Evolutionary conservation across 2,113 vertebrate species (phyloP).

Genomic region (Bos indicus): DNA sequence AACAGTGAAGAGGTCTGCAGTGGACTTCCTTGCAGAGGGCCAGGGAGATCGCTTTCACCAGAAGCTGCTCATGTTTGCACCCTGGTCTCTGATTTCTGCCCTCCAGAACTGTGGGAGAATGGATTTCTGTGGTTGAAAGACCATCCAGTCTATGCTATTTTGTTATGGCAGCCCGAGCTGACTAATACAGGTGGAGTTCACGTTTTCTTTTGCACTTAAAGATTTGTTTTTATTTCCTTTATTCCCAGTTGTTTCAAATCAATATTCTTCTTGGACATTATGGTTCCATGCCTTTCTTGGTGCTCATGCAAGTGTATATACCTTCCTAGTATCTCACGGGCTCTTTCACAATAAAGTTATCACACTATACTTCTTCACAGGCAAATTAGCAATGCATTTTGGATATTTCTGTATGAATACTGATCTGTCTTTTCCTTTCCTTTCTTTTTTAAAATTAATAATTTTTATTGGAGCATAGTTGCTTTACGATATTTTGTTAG

Average conservation of each 20-base stretch:
- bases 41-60: background rate
- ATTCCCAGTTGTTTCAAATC: background rate
- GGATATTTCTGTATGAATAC: background rate
- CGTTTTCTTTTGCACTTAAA: background rate
- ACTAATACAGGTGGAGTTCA: background rate
- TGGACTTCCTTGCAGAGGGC: background rate
- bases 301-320: background rate
- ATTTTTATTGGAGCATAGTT: background rate
- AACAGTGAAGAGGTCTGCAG: background rate
- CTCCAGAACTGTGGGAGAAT: background rate
- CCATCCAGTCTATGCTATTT: background rate
- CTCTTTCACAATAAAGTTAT: background rate
- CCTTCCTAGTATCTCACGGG: background rate
- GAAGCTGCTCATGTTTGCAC: background rate
- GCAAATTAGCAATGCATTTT: background rate
- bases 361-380: background rate
- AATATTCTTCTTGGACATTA: background rate
- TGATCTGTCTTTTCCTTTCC: background rate
- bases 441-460: background rate
- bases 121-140: background rate
- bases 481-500: background rate
- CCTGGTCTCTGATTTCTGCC: background rate
- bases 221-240: background rate
- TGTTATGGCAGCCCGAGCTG: background rate
- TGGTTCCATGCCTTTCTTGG: background rate